Percentiles rank a stretch among this genome's conserved stretches.
phyloP scores from a whole-genome alignment of 2,797 vertebrate genomes.

The Setipinna tenuifilis region DNA sequence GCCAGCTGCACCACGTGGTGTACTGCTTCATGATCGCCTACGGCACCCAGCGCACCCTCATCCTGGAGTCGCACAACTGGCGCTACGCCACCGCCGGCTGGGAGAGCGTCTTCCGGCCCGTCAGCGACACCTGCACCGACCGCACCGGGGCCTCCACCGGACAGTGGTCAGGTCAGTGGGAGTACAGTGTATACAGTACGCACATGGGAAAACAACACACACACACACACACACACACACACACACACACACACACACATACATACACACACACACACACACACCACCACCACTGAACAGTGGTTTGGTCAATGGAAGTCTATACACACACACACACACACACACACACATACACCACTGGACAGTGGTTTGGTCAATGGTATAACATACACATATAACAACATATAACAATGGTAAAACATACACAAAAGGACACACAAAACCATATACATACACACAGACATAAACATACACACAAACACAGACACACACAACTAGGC shows the following conservation, averaged over 20 bases:
- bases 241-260: not conserved
- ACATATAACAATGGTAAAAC: not conserved
- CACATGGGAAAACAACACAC: not conserved
- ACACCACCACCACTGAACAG: not conserved
- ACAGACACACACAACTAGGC: not conserved
- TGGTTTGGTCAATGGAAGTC: not conserved
- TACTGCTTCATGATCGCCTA: slow-evolving; percentile 99
- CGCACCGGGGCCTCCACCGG: slow-evolving; percentile 87
- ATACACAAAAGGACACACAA: too few species aligned
- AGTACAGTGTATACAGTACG: slow-evolving; percentile 40
- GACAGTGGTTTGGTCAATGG: too few species aligned
- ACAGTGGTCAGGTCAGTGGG: slow-evolving; percentile 91
- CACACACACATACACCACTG: too few species aligned
- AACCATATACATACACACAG: not conserved
- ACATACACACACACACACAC: too few species aligned
- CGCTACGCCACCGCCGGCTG: slow-evolving; percentile 94
- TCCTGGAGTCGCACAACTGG: slow-evolving; percentile 97
- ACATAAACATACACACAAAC: not conserved
- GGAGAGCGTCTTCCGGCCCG: slow-evolving; percentile 95
- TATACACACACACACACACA: not conserved
- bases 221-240: slow-evolving; percentile 1
- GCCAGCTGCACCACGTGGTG: slow-evolving; percentile 96
- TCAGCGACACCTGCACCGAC: slow-evolving; percentile 93
- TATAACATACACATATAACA: not conserved
- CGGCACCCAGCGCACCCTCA: slow-evolving; percentile 92